Conservation (phyloP, 2,888 invertebrate genomes). For the Leucophenga maculata region DNA sequence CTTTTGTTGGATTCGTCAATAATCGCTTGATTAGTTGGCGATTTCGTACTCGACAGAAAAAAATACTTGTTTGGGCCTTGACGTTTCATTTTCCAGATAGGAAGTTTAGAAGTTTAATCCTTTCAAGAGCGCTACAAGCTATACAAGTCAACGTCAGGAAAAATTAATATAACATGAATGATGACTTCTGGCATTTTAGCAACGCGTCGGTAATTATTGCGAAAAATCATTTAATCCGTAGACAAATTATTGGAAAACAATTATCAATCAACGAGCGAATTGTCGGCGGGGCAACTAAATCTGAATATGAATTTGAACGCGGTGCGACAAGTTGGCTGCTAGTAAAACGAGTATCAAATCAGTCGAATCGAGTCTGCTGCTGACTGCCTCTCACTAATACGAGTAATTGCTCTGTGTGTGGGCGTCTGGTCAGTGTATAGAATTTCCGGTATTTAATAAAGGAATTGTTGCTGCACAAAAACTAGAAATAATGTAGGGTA, state of each 20-base stretch:
- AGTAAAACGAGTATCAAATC: not conserved
- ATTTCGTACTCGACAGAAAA: not conserved
- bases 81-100: no score
- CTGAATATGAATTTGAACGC: no score
- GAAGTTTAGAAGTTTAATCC: no score
- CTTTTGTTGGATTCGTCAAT: constrained; percentile 21
- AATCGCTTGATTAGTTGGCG: constrained; percentile 28
- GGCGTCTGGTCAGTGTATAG: not conserved
- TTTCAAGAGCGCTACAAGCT: no score
- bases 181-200: not conserved
- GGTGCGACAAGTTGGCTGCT: no score
- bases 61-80: no score
- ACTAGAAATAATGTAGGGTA: not conserved
- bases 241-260: constrained; percentile 50
- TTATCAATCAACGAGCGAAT: constrained; percentile 36
- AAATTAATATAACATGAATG: no score
- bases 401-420: not conserved
- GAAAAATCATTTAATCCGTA: not conserved
- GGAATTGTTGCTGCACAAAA: not conserved
- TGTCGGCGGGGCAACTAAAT: not conserved
- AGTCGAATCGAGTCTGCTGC: not conserved
- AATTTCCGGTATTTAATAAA: constrained; percentile 1
- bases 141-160: no score
- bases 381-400: not conserved
- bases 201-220: not conserved